Percentiles rank a stretch among this genome's conserved stretches.
phyloP scores from a whole-genome alignment of 35 echinoderm and acorn worm species.

The Apostichopus parvimensis region DNA sequence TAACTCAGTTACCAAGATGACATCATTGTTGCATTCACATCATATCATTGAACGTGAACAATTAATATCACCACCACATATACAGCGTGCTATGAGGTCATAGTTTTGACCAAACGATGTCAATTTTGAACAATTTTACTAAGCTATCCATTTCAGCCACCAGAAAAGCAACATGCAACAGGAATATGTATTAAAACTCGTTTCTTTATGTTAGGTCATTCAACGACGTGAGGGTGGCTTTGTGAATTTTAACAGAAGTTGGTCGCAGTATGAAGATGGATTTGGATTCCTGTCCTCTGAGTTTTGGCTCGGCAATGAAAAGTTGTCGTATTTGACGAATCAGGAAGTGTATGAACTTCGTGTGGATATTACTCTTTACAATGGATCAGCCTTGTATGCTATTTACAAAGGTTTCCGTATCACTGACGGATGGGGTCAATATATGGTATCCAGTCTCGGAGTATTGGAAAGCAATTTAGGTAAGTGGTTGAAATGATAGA shows the following conservation, averaged over 20 bases:
- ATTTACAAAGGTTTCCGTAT: slow-evolving; percentile 16
- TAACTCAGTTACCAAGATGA: too few species aligned
- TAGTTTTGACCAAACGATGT: too few species aligned
- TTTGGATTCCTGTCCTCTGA: background rate
- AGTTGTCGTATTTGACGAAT: background rate
- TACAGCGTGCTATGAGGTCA: too few species aligned
- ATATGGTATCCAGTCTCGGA: background rate
- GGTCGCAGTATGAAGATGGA: slow-evolving; percentile 8
- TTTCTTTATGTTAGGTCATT: background rate
- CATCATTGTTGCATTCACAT: too few species aligned
- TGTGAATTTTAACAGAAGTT: background rate
- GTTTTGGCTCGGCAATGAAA: slow-evolving; percentile 34
- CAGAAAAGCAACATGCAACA: too few species aligned
- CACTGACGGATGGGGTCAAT: background rate
- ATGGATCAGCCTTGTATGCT: background rate
- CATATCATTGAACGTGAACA: too few species aligned
- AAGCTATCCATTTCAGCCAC: too few species aligned
- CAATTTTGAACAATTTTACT: too few species aligned
- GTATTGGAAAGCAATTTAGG: background rate
- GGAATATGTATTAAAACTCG: too few species aligned
- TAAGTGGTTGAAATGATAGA: background rate
- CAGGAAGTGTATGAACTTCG: slow-evolving; percentile 11
- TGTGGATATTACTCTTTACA: background rate
- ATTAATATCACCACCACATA: too few species aligned
- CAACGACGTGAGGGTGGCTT: background rate